Percentiles rank a stretch among this genome's conserved stretches.
Conservation (phyloP, 2,113 vertebrate species). For the Mellivora capensis region DNA sequence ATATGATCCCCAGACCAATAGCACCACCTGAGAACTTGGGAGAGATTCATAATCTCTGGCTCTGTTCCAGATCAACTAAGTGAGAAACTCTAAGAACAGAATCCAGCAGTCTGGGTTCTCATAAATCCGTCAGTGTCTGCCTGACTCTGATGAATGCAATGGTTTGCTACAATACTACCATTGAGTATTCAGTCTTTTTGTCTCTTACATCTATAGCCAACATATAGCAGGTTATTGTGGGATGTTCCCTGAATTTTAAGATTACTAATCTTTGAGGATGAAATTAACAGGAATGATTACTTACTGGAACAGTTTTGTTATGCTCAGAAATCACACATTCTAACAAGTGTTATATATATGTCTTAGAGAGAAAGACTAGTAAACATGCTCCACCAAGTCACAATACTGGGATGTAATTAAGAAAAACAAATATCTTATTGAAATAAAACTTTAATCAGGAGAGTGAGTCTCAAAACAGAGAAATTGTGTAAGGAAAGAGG, state of each 20-base stretch:
- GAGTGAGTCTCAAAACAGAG: not conserved
- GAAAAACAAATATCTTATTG: not conserved
- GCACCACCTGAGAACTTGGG: not conserved
- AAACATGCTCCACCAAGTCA: not conserved
- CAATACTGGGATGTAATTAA: not conserved
- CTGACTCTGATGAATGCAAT: not conserved
- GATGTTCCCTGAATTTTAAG: not conserved
- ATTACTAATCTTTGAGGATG: not conserved
- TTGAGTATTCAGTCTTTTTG: not conserved
- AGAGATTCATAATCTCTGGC: not conserved
- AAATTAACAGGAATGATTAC: not conserved
- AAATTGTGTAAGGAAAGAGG: not conserved
- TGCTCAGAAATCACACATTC: not conserved
- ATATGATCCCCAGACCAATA: not conserved
- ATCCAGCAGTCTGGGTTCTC: not conserved
- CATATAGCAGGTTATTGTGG: not conserved
- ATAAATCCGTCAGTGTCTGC: rapidly evolving
- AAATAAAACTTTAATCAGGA: not conserved
- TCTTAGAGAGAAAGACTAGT: not conserved
- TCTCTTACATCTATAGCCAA: not conserved
- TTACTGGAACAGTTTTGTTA: not conserved
- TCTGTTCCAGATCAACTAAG: not conserved
- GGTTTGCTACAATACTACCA: not conserved
- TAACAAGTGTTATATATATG: not conserved
- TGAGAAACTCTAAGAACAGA: not conserved